Percentiles rank a stretch among this genome's conserved stretches.
These are phyloP conservation scores for Drosophila virilis DNA, from an alignment of 1,140 invertebrate genomes.

Conservation along the genomic window DNA sequence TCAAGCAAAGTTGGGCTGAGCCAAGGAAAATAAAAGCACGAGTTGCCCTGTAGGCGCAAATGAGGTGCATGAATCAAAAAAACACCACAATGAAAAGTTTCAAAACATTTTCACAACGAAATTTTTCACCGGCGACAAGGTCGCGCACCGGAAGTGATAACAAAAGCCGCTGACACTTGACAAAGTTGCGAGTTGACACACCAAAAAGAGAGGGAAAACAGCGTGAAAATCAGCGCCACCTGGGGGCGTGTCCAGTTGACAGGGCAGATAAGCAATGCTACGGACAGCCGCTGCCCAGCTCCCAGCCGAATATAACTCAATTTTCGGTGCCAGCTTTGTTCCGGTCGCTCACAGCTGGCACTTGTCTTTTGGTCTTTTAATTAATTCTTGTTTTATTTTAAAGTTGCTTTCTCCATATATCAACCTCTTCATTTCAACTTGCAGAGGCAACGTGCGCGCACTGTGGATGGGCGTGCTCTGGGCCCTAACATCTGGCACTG, in stretches of 20 bases:
- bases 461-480: slow-evolving; percentile 90
- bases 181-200: slow-evolving; percentile 65
- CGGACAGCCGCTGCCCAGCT: slow-evolving; percentile 29
- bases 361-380: slow-evolving; percentile 72
- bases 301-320: slow-evolving; percentile 61
- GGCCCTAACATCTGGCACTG: slow-evolving; percentile 90
- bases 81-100: slow-evolving; percentile 68
- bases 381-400: slow-evolving; percentile 60
- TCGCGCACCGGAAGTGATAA: slow-evolving; percentile 75
- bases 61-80: slow-evolving; percentile 76
- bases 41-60: slow-evolving; percentile 58
- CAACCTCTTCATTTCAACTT: slow-evolving; percentile 35
- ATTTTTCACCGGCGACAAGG: slow-evolving; percentile 60
- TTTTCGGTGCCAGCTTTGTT: slow-evolving; percentile 46
- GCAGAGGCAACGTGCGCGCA: slow-evolving; percentile 88
- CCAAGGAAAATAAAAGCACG: slow-evolving; percentile 16
- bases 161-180: slow-evolving; percentile 83
- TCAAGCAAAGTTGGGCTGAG: slow-evolving; percentile 62
- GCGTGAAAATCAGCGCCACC: slow-evolving; percentile 34
- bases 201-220: slow-evolving; percentile 22
- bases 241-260: slow-evolving; percentile 44
- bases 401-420: slow-evolving; percentile 58
- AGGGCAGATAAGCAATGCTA: slow-evolving; percentile 56
- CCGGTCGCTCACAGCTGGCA: slow-evolving; percentile 32
- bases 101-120: slow-evolving; percentile 69